Conservation (phyloP, 2,113 vertebrate genomes). For the Phrynosoma blainvillii region DNA sequence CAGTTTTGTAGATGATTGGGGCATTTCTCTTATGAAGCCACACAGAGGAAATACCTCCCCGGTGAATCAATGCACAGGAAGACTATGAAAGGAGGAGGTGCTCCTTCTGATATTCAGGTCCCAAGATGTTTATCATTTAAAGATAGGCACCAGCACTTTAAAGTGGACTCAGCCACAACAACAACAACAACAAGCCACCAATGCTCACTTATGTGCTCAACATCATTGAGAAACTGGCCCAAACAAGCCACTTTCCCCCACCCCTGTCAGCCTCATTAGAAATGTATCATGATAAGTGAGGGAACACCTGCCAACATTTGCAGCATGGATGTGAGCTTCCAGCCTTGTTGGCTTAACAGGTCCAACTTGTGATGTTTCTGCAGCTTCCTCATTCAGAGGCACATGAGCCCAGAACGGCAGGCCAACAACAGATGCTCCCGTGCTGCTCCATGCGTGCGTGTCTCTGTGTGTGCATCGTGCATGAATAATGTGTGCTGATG, state of each 20-base stretch:
- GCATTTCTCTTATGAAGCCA: no score
- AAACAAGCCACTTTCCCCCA: background rate
- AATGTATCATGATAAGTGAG: background rate
- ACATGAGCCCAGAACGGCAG: background rate
- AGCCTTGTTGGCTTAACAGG: slow-evolving; percentile 11
- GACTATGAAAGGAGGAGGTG: no score
- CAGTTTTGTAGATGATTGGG: no score
- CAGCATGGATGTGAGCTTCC: slow-evolving; percentile 1
- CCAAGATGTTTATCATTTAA: no score
- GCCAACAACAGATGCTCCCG: slow-evolving; percentile 2
- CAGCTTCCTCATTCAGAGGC: background rate
- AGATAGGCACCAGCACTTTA: no score
- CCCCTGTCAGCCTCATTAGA: slow-evolving; percentile 5
- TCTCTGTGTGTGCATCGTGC: background rate
- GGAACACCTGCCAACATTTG: background rate
- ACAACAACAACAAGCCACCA: no score
- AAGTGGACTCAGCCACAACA: no score
- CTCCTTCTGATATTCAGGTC: no score
- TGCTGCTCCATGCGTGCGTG: background rate
- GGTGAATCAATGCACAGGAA: no score
- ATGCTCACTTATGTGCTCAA: background rate
- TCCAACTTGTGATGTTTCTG: background rate
- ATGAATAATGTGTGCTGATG: slow-evolving; percentile 9
- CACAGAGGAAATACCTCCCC: no score
- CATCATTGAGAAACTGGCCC: background rate